Conservation (phyloP, 2,888 invertebrate genomes). For the Lasioglossum villosulum region DNA sequence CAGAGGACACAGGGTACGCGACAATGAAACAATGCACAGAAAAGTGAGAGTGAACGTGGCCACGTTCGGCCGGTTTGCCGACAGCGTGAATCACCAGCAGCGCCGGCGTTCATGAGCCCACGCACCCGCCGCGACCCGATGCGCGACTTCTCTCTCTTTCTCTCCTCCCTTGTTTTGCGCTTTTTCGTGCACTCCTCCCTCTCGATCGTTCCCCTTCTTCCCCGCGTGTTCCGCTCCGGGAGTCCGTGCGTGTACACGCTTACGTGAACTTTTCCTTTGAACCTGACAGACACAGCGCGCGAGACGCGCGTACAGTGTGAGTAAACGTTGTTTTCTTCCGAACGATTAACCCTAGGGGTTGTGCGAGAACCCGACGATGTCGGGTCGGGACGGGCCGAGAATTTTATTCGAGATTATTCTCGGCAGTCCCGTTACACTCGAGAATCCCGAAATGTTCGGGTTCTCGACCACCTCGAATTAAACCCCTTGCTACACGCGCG, state of each 20-base stretch:
- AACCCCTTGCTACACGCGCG: neutral
- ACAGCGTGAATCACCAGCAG: conserved; percentile 77
- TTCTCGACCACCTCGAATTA: neutral
- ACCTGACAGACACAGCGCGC: conserved; percentile 48
- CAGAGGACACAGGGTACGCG: neutral
- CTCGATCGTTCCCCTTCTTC: neutral
- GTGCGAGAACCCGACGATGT: neutral
- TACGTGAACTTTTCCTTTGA: conserved; percentile 33
- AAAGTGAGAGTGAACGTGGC: conserved; percentile 76
- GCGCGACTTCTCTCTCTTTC: conserved; percentile 54
- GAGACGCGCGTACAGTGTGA: conserved; percentile 38
- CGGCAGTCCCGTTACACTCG: neutral
- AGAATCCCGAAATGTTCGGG: neutral
- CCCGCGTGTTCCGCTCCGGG: neutral
- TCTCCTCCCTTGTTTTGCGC: conserved; percentile 37
- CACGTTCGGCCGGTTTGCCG: conserved; percentile 73
- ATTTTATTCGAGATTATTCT: neutral
- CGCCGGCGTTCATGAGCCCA: conserved; percentile 71
- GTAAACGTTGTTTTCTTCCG: conserved; percentile 51
- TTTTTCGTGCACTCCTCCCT: conserved; percentile 32
- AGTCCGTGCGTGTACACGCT: conserved; percentile 11
- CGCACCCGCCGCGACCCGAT: conserved; percentile 56
- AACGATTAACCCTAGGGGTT: conserved; percentile 14
- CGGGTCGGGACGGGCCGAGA: neutral
- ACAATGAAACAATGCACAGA: conserved; percentile 69